Conservation (phyloP, 2,113 vertebrate genomes). For the Hydrochoerus hydrochaeris region DNA sequence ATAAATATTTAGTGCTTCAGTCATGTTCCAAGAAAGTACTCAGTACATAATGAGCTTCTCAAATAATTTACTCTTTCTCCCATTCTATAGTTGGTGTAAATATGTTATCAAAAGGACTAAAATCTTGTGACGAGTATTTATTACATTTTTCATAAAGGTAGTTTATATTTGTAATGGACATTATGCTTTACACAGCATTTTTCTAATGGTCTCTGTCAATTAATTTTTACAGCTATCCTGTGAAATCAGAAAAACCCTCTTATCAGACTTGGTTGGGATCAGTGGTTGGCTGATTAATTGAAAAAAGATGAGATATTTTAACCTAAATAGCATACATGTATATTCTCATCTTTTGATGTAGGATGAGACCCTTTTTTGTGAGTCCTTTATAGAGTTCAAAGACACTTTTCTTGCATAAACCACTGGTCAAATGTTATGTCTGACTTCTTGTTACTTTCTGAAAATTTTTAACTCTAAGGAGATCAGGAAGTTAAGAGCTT, state of each 20-base stretch:
- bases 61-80: slow-evolving; percentile 3
- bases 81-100: neutral
- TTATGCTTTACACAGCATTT: neutral
- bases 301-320: slow-evolving; percentile 24
- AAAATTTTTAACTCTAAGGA: neutral
- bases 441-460: neutral
- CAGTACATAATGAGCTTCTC: slow-evolving; percentile 18
- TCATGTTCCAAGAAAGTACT: neutral
- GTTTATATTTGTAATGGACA: neutral
- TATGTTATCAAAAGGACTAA: neutral
- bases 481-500: neutral
- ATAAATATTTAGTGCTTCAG: neutral
- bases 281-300: neutral
- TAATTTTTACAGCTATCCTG: neutral
- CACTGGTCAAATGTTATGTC: neutral
- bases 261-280: neutral
- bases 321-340: neutral
- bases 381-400: slow-evolving; percentile 31
- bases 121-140: slow-evolving; percentile 4
- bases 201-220: neutral
- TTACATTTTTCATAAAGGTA: neutral
- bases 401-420: slow-evolving; percentile 43
- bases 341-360: neutral
- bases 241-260: neutral
- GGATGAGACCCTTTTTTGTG: neutral